A percentile compares a stretch with the other conserved stretches of the same genome.
These are phyloP conservation scores for Lynx canadensis DNA, from an alignment of 2,113 vertebrate genomes.

Conservation along the genomic window DNA sequence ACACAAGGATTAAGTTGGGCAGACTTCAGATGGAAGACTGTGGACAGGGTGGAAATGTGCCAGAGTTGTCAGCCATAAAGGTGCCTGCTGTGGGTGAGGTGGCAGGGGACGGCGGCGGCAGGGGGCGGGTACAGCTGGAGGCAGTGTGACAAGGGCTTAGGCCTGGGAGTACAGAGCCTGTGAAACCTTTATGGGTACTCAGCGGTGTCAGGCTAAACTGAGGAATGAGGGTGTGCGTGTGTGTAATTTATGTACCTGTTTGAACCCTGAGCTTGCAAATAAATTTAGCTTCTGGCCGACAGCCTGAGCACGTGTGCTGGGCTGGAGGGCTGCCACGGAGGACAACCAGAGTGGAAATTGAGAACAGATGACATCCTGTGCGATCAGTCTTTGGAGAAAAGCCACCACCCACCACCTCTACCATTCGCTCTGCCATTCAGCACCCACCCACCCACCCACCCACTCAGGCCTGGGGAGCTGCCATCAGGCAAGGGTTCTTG, in stretches of 20 bases:
- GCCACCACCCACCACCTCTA: neutral
- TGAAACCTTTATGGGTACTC: neutral
- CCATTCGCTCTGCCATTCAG: neutral
- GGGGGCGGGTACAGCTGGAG: neutral
- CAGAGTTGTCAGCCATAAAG: neutral
- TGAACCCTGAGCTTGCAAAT: constrained; percentile 61
- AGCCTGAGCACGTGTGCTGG: constrained; percentile 52
- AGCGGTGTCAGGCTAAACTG: neutral
- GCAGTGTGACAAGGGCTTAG: neutral
- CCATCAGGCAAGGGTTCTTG: neutral
- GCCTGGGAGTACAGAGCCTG: neutral
- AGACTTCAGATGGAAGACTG: neutral
- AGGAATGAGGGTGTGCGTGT: constrained; percentile 47
- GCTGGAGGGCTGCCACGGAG: constrained; percentile 52
- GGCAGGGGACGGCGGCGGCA: neutral
- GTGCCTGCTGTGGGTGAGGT: neutral
- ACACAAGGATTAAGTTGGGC: accelerated
- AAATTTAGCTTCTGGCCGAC: constrained; percentile 71
- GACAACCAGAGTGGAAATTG: constrained; percentile 54
- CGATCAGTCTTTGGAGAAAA: constrained; percentile 1
- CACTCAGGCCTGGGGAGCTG: neutral
- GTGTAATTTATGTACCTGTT: constrained; percentile 63
- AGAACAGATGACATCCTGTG: constrained; percentile 50
- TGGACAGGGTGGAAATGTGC: neutral
- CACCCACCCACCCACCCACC: neutral